Evolutionary conservation across 2,888 invertebrate species (phyloP).

Genomic region (Hydrotaea diabolus): DNA sequence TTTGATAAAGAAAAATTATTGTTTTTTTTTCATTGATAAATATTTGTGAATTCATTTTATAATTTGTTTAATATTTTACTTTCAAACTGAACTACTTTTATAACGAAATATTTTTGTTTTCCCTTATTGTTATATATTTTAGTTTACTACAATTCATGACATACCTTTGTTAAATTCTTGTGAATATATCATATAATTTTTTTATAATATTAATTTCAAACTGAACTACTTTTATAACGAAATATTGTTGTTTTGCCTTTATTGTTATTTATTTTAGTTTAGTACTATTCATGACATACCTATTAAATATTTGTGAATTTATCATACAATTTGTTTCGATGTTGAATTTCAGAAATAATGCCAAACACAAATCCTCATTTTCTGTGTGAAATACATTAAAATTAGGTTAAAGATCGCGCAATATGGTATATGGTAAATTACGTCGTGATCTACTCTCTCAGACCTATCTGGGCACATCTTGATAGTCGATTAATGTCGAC

Average conservation of each 20-base stretch:
- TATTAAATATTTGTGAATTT: not conserved
- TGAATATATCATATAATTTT: not conserved
- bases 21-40: not conserved
- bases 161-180: not conserved
- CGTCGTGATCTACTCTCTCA: too few relatives aligned
- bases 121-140: too few relatives aligned
- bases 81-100: slow-evolving; percentile 1
- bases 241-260: not conserved
- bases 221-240: not conserved
- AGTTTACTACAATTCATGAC: not conserved
- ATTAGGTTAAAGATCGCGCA: too few relatives aligned
- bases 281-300: not conserved
- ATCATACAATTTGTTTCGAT: too few relatives aligned
- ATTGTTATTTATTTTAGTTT: too few relatives aligned
- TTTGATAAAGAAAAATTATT: slow-evolving; percentile 8
- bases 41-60: not conserved
- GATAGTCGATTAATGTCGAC: too few relatives aligned
- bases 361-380: too few relatives aligned
- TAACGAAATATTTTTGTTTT: not conserved
- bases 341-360: too few relatives aligned
- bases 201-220: too few relatives aligned
- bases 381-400: too few relatives aligned
- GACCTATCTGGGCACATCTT: too few relatives aligned
- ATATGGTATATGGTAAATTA: too few relatives aligned
- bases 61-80: not conserved